A percentile compares a stretch with the other conserved stretches of the same genome.
These are phyloP conservation scores for Indri indri DNA, from an alignment of 2,113 vertebrate genomes.

Conservation along the genomic window DNA sequence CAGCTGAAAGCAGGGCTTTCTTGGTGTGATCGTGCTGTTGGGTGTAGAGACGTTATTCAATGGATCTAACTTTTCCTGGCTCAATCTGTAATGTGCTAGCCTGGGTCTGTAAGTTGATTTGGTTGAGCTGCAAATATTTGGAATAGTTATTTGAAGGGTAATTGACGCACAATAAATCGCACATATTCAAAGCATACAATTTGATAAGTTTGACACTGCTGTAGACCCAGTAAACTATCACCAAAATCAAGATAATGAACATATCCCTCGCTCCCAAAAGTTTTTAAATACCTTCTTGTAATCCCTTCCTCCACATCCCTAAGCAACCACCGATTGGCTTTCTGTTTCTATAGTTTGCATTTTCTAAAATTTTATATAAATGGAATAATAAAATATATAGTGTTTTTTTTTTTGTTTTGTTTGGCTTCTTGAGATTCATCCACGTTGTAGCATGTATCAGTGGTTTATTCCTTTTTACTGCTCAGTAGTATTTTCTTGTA, in stretches of 20 bases:
- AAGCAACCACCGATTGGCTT: not conserved
- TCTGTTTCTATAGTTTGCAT: not conserved
- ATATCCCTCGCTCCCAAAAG: not conserved
- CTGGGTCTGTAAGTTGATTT: not conserved
- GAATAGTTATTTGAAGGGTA: not conserved
- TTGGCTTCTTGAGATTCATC: not conserved
- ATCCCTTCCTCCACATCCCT: not conserved
- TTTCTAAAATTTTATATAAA: constrained; percentile 13
- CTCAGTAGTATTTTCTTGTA: not conserved
- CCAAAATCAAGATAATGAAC: not conserved
- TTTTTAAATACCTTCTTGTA: not conserved
- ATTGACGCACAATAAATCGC: not conserved
- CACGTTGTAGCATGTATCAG: not conserved
- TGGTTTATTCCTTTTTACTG: not conserved
- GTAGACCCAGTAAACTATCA: not conserved
- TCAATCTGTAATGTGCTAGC: not conserved
- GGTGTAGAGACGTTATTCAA: not conserved
- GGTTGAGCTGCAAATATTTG: not conserved
- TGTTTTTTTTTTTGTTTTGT: not conserved
- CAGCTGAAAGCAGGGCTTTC: not conserved
- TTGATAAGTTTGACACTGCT: not conserved
- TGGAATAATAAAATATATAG: not conserved
- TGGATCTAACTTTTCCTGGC: not conserved
- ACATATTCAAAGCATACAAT: not conserved
- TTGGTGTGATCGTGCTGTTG: not conserved